These are phyloP conservation scores for Triplophysa dalaica DNA, from an alignment of 2,113 vertebrate genomes.

Conservation along the genomic window DNA sequence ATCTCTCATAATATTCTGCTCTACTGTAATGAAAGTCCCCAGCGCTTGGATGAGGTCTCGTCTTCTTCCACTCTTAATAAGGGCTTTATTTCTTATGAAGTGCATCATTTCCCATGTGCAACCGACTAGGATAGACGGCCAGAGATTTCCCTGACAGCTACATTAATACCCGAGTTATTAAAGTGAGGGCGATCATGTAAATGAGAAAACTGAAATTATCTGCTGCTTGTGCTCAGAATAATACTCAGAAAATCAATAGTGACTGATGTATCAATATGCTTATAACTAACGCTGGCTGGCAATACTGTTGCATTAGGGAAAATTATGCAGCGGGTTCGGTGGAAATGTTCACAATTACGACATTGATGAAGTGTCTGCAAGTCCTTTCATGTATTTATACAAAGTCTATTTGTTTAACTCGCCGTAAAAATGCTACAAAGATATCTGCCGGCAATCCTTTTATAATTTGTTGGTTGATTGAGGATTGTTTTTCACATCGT, in stretches of 20 bases:
- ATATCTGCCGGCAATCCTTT: too few species aligned
- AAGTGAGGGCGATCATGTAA: constrained; percentile 48
- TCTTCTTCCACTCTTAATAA: constrained; percentile 32
- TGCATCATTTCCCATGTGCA: constrained; percentile 34
- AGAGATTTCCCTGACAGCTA: constrained; percentile 45
- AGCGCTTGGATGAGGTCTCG: not conserved
- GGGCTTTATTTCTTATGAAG: constrained; percentile 31
- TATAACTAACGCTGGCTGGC: constrained; percentile 37
- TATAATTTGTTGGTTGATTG: too few species aligned
- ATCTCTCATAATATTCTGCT: not conserved
- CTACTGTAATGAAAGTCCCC: constrained; percentile 21
- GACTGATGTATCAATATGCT: constrained; percentile 46
- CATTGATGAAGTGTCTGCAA: not conserved
- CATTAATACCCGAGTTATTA: constrained; percentile 51
- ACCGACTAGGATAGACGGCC: not conserved
- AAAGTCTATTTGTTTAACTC: not conserved
- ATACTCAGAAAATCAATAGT: constrained; percentile 49
- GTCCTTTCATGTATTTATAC: constrained; percentile 1
- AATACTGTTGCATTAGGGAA: constrained; percentile 24
- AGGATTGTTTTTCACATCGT: too few species aligned
- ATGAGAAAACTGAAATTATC: constrained; percentile 46
- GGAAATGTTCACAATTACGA: constrained; percentile 10
- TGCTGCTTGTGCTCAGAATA: constrained; percentile 17
- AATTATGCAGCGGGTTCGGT: constrained; percentile 16
- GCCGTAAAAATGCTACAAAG: too few species aligned